Evolutionary conservation across 2,797 vertebrate genomes (phyloP), one percentile per base, ranked within the genome.

Genomic region (Betta splendens): DNA sequence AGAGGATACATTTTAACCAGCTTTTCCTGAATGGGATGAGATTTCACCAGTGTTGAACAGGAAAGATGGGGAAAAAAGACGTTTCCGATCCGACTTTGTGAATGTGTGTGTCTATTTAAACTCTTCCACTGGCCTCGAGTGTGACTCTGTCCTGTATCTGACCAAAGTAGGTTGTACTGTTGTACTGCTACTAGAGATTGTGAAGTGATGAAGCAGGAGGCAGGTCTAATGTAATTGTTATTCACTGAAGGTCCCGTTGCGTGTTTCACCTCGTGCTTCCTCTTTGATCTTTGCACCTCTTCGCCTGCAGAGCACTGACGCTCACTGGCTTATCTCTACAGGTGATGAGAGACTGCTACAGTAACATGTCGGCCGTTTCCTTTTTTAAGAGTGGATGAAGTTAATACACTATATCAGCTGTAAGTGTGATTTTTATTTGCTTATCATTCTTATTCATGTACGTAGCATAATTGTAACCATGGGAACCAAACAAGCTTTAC

Each of bases 401-500:
- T 64, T 66, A 62, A 77, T 59, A 16, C 25, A 29, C 21, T 69
- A 45, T 47, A 64, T 60, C 29, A 47, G 47, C 75, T 83, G 75
- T 65, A 22, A 67, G 45, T 25, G 67, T 79, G 62, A 61, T 85
- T 79, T n/a, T 84, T 68, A 58, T 81, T 86, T 78, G 51, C 80
- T 75, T 77, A 64, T 77, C 67, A 64, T 79, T 69, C 59, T 75
- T 85, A 83, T 79, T 81, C 79, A 83, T 85, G 81, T 64, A 21
- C 81, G 75, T 82, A 86, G 63, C 81, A 83, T 81, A 74, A 71
- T 77, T 89, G 80, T 87, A 85, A 87, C 66, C 71, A 83, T 74
- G 71, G 72, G 84, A 90, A 90, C 88, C 84, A 89, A 86, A 90
- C 86, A 82, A 87, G 82, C 86, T 92, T 93, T 86, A 88, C 84